Conservation (phyloP, 2,888 invertebrate genomes). For the Acrobasis suavella region DNA sequence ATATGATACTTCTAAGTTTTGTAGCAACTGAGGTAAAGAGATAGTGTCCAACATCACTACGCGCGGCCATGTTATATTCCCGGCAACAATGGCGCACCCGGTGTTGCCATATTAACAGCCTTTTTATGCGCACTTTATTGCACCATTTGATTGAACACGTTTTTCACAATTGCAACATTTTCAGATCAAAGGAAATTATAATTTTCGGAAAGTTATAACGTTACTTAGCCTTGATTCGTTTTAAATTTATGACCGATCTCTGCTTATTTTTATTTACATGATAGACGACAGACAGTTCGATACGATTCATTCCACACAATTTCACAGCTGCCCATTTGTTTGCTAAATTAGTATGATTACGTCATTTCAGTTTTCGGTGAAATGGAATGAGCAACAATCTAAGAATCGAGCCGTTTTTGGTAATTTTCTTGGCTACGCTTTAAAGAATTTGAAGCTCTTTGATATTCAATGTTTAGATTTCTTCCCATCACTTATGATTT, state of each 20-base stretch:
- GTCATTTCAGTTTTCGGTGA: constrained; percentile 13
- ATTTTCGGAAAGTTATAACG: constrained; percentile 25
- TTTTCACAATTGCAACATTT: constrained; percentile 50
- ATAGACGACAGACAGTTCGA: constrained; percentile 30
- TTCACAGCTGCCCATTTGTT: constrained; percentile 32
- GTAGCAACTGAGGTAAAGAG: no score
- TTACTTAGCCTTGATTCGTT: constrained; percentile 39
- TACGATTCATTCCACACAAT: constrained; percentile 33
- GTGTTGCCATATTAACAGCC: constrained; percentile 59
- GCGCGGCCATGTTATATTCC: constrained; percentile 59
- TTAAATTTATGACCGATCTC: constrained; percentile 49
- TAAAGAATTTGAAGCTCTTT: no score
- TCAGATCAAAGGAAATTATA: constrained; percentile 54
- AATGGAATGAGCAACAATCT: constrained; percentile 6
- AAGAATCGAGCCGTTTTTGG: background rate
- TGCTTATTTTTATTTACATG: constrained; percentile 30
- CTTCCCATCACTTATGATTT: no score
- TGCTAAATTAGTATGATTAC: constrained; percentile 16
- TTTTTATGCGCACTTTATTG: constrained; percentile 53
- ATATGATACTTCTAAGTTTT: no score
- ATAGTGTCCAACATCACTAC: constrained; percentile 39
- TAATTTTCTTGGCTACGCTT: background rate
- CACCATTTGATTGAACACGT: constrained; percentile 59
- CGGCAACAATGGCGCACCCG: constrained; percentile 55
- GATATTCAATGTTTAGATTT: no score